A percentile compares a stretch with the other conserved stretches of the same genome.
Evolutionary conservation across 2,797 vertebrate genomes (phyloP).

Genomic region (Pseudocheirus occidentalis): DNA sequence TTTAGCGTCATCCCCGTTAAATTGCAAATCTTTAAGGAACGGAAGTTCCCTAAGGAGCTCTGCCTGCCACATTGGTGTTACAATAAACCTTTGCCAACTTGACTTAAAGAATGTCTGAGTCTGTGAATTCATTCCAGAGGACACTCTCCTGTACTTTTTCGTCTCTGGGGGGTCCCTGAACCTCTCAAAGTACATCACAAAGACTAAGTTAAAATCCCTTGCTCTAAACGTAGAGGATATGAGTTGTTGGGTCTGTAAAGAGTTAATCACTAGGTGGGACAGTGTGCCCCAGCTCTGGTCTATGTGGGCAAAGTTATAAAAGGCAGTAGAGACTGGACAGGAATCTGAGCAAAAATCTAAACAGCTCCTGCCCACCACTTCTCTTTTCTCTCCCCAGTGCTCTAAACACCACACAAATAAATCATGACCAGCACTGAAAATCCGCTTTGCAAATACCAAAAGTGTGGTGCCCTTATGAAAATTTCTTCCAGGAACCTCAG

Average conservation of each 20-base stretch:
- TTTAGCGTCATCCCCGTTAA: no score
- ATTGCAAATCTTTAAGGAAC: no score
- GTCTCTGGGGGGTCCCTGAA: no score
- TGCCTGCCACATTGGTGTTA: no score
- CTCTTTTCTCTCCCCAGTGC: conserved; percentile 31
- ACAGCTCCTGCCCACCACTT: conserved; percentile 48
- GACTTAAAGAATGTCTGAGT: no score
- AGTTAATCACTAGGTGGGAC: background rate
- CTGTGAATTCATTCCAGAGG: no score
- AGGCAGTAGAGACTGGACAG: background rate
- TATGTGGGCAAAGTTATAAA: background rate
- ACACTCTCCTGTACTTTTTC: no score
- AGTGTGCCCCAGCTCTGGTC: background rate
- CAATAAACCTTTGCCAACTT: no score
- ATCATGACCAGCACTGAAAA: background rate
- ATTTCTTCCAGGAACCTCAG: background rate
- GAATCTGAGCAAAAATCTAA: background rate
- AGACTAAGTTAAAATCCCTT: conserved; percentile 6
- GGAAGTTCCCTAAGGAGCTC: no score
- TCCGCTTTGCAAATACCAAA: conserved; percentile 19
- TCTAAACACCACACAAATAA: background rate
- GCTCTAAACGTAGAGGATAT: conserved; percentile 24
- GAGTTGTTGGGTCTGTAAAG: background rate
- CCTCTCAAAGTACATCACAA: background rate
- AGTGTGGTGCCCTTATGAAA: conserved; percentile 12